These are phyloP conservation scores for Falco peregrinus DNA, from an alignment of 2,797 vertebrate genomes.

Conservation along the genomic window DNA sequence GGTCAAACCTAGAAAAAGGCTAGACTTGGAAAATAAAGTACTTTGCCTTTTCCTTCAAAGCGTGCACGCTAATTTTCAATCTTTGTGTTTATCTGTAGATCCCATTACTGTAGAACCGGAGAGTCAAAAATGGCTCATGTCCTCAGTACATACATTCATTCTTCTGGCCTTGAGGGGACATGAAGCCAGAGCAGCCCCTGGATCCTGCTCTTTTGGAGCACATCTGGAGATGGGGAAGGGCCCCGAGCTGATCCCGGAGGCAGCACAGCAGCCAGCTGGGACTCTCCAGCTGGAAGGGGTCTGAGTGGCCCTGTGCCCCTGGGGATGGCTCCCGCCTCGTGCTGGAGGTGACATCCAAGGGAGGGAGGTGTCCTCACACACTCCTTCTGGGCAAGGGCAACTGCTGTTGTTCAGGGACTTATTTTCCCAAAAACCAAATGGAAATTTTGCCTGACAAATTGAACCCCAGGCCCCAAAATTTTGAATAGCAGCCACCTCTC, in stretches of 20 bases:
- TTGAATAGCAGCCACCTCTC: slow-evolving; percentile 20
- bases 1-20: slow-evolving; percentile 49
- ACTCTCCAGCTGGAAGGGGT: not conserved
- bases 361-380: not conserved
- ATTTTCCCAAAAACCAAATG: not conserved
- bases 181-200: not conserved
- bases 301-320: not conserved
- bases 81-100: not conserved
- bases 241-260: not conserved
- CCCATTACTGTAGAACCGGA: not conserved
- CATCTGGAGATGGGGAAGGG: not conserved
- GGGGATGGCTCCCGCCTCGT: rapidly evolving
- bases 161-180: not conserved
- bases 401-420: not conserved
- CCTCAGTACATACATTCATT: not conserved
- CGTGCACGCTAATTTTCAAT: not conserved
- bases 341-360: not conserved
- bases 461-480: not conserved
- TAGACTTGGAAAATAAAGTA: not conserved
- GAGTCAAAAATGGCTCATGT: not conserved
- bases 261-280: not conserved
- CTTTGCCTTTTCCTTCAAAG: slow-evolving; percentile 10
- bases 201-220: not conserved
- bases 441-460: not conserved
- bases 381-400: not conserved